A percentile compares a stretch with the other conserved stretches of the same genome.
phyloP scores from a whole-genome alignment of 2,797 vertebrate genomes.

The Myripristis murdjan region DNA sequence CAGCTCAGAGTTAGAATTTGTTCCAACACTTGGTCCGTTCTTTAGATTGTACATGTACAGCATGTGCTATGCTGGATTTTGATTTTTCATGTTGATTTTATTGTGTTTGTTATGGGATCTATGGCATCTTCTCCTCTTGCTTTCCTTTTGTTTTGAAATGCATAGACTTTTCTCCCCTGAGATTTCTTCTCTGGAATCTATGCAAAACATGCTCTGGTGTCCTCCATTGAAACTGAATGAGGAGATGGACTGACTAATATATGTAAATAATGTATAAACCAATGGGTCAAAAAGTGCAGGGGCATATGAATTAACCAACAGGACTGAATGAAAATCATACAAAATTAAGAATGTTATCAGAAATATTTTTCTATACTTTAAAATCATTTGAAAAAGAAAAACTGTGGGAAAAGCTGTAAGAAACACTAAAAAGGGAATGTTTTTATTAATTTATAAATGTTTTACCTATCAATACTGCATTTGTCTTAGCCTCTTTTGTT shows the following conservation, averaged over 20 bases:
- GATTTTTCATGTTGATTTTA: slow-evolving; percentile 27
- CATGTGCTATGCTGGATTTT: slow-evolving; percentile 45
- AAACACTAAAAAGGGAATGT: slow-evolving; percentile 89
- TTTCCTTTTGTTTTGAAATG: slow-evolving; percentile 23
- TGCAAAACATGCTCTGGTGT: slow-evolving; percentile 84
- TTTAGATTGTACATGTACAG: slow-evolving; percentile 7
- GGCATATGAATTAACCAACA: slow-evolving; percentile 64
- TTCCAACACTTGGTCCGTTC: slow-evolving; percentile 5
- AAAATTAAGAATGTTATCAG: slow-evolving; percentile 84
- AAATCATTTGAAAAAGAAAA: slow-evolving; percentile 68
- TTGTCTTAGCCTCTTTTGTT: slow-evolving; percentile 71
- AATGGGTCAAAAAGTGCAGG: slow-evolving; percentile 43
- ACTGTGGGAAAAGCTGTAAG: slow-evolving; percentile 75
- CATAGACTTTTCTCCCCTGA: slow-evolving; percentile 15
- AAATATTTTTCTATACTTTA: slow-evolving; percentile 90
- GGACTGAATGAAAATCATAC: slow-evolving; percentile 73
- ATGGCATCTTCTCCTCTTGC: background rate
- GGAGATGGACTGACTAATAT: slow-evolving; percentile 61
- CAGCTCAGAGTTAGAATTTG: background rate
- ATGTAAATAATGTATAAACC: slow-evolving; percentile 80
- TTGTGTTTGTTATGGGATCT: slow-evolving; percentile 18
- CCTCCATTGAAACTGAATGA: slow-evolving; percentile 55
- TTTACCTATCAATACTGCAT: slow-evolving; percentile 84
- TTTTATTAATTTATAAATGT: slow-evolving; percentile 91
- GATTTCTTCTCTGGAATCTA: slow-evolving; percentile 82